These are phyloP conservation scores for Meloidogyne floridensis DNA, from an alignment of 1,140 invertebrate species.

Conservation along the genomic window DNA sequence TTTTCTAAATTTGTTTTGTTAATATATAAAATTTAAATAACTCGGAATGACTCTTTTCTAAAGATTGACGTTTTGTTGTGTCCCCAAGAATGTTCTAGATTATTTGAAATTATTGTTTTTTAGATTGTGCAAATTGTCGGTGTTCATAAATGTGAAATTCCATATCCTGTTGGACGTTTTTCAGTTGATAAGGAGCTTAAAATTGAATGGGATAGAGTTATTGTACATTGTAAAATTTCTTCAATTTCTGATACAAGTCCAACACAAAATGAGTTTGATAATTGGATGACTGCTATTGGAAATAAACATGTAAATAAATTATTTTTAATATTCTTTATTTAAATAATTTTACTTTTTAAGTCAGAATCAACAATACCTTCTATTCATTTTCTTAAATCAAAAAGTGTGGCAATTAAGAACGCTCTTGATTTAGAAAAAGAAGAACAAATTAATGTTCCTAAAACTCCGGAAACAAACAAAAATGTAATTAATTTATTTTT, in stretches of 20 bases:
- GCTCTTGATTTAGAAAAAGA: not conserved
- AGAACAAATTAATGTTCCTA: not conserved
- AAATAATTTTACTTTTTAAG: not conserved
- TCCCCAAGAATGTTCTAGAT: too few relatives aligned
- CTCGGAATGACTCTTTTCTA: too few relatives aligned
- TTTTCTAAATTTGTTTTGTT: not conserved
- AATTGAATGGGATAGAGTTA: not conserved
- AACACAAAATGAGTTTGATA: not conserved
- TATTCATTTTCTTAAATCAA: not conserved
- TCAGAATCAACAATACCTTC: constrained; percentile 4
- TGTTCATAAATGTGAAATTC: not conserved
- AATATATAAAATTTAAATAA: not conserved
- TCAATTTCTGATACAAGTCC: not conserved
- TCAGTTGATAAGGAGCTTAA: constrained; percentile 9
- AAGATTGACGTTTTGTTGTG: too few relatives aligned
- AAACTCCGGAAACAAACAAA: not conserved
- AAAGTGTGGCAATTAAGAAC: not conserved
- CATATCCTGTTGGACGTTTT: not conserved
- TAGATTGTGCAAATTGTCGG: not conserved
- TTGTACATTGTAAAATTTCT: not conserved
- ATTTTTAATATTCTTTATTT: not conserved
- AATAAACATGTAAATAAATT: not conserved
- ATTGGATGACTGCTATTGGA: not conserved
- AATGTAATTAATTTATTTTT: not conserved
- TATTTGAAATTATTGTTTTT: not conserved